Evolutionary conservation across 2,797 vertebrate genomes (phyloP).

Genomic region (Naso thynnoides): DNA sequence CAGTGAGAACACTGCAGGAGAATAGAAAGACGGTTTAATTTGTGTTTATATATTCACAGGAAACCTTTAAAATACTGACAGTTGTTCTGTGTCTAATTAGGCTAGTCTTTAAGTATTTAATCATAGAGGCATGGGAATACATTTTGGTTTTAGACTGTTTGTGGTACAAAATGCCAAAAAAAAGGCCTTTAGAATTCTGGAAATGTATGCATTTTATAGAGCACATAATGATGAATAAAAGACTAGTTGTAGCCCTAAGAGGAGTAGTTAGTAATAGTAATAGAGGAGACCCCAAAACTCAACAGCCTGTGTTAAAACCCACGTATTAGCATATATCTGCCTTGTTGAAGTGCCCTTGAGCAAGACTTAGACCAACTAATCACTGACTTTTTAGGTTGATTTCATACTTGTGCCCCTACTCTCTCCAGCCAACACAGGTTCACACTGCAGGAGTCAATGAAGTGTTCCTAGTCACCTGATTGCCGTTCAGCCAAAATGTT

Average conservation of each 20-base stretch:
- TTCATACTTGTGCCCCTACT: background rate
- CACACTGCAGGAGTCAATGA: constrained; percentile 8
- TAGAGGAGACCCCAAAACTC: background rate
- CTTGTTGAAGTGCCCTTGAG: constrained; percentile 19
- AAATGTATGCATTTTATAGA: no score
- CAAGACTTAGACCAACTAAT: constrained; percentile 12
- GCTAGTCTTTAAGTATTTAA: no score
- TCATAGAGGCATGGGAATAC: background rate
- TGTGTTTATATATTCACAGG: background rate
- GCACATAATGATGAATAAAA: no score
- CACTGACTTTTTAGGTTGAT: background rate
- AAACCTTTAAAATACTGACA: background rate
- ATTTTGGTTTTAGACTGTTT: background rate
- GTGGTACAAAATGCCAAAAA: background rate
- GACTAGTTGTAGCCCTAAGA: background rate
- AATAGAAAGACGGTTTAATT: background rate
- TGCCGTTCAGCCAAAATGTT: constrained; percentile 21
- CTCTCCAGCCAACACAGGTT: constrained; percentile 7
- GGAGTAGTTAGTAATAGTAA: background rate
- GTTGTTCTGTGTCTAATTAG: no score
- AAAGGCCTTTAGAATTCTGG: no score
- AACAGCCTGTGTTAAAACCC: constrained; percentile 1
- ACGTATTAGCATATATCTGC: constrained; percentile 4
- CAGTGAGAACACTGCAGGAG: no score
- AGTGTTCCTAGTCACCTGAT: constrained; percentile 37